Conservation (phyloP, 1,140 invertebrate species). For the Acyrthosiphon pisum region DNA sequence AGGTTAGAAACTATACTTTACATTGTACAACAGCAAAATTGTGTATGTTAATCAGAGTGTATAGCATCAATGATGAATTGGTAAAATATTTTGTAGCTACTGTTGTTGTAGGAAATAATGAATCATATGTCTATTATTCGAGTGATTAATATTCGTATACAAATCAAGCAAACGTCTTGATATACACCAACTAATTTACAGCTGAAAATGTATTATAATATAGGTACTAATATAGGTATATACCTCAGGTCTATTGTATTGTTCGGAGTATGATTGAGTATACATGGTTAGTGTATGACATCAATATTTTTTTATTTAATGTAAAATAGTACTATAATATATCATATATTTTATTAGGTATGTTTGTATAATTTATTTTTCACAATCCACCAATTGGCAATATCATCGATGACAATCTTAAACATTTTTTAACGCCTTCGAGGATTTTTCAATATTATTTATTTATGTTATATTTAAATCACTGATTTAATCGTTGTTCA, state of each 20-base stretch:
- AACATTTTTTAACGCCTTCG: background rate
- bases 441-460: background rate
- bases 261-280: background rate
- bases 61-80: background rate
- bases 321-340: background rate
- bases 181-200: background rate
- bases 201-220: background rate
- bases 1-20: background rate
- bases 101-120: background rate
- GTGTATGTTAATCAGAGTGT: background rate
- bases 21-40: background rate
- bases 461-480: background rate
- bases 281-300: background rate
- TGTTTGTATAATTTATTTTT: background rate
- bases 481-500: background rate
- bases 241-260: background rate
- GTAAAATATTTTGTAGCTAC: background rate
- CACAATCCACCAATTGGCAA: background rate
- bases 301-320: background rate
- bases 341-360: too few relatives aligned
- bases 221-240: background rate
- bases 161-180: background rate
- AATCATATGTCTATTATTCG: background rate
- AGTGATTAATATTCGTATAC: background rate
- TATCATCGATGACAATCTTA: background rate